phyloP scores from a whole-genome alignment of 2,888 invertebrate genomes.

The Philaethria dido region DNA sequence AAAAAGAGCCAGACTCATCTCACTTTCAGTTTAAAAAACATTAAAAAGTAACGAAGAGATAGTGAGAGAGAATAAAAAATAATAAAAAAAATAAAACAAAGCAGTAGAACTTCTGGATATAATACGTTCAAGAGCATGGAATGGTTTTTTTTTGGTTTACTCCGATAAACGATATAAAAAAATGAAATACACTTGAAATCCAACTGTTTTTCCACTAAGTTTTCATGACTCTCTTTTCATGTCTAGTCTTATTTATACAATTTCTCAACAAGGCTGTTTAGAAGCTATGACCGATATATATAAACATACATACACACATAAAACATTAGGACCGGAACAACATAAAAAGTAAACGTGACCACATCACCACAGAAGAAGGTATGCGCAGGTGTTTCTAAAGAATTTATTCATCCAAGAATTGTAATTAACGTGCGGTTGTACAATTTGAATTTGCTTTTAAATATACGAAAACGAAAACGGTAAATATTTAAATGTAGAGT shows the following conservation, averaged over 20 bases:
- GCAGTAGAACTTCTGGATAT: no score
- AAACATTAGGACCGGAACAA: slow-evolving; percentile 49
- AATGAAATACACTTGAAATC: no score
- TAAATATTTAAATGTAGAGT: background rate
- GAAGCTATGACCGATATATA: slow-evolving; percentile 7
- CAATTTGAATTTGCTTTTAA: slow-evolving; percentile 13
- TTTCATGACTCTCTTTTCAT: no score
- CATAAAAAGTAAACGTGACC: slow-evolving; percentile 55
- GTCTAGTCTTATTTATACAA: background rate
- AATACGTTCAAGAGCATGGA: no score
- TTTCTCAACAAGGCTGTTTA: background rate
- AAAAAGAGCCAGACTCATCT: no score
- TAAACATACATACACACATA: slow-evolving; percentile 26
- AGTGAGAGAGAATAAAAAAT: no score
- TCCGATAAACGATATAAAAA: no score
- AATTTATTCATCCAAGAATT: slow-evolving; percentile 33
- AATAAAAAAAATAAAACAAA: no score
- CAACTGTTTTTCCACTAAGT: no score
- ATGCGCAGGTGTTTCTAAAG: slow-evolving; percentile 32
- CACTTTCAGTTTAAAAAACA: no score
- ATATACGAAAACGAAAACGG: background rate
- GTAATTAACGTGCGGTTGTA: slow-evolving; percentile 30
- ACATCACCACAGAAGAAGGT: slow-evolving; percentile 38
- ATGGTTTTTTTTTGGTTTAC: no score
- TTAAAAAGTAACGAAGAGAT: no score